Conservation (phyloP, 2,888 invertebrate species). For the Chymomyza fuscimana region DNA sequence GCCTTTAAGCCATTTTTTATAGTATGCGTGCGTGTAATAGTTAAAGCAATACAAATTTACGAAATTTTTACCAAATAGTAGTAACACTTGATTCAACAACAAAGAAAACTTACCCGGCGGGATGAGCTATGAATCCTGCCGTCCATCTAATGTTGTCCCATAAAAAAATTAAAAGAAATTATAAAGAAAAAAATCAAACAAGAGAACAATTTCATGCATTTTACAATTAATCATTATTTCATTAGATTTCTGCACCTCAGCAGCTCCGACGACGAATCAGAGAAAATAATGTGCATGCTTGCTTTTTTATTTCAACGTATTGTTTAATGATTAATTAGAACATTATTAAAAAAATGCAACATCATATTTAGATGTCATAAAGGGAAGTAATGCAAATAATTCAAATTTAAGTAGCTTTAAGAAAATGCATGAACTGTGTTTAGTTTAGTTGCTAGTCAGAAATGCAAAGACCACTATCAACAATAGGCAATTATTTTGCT, state of each 20-base stretch:
- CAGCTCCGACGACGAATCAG: neutral
- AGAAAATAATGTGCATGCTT: neutral
- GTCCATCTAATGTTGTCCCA: slow-evolving; percentile 81
- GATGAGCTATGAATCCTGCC: slow-evolving; percentile 81
- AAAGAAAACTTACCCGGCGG: slow-evolving; percentile 80
- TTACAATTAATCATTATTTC: slow-evolving; percentile 33
- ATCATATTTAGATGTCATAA: neutral
- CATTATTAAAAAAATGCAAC: no score
- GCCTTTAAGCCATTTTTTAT: neutral
- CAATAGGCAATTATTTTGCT: neutral
- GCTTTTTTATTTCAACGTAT: neutral
- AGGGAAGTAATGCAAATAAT: neutral
- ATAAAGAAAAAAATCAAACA: slow-evolving; percentile 78
- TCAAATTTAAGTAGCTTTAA: no score
- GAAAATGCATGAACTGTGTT: slow-evolving; percentile 8
- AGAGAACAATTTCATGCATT: slow-evolving; percentile 79
- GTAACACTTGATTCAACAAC: slow-evolving; percentile 28
- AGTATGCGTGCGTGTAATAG: slow-evolving; percentile 44
- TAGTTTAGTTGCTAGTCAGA: slow-evolving; percentile 11
- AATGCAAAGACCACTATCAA: no score
- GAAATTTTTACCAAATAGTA: slow-evolving; percentile 4
- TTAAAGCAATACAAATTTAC: neutral
- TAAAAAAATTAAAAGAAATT: slow-evolving; percentile 80
- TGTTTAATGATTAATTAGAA: neutral
- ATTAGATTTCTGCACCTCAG: neutral